These are phyloP conservation scores for Notolepis coatsorum DNA, from an alignment of 2,797 vertebrate species.

Conservation along the genomic window DNA sequence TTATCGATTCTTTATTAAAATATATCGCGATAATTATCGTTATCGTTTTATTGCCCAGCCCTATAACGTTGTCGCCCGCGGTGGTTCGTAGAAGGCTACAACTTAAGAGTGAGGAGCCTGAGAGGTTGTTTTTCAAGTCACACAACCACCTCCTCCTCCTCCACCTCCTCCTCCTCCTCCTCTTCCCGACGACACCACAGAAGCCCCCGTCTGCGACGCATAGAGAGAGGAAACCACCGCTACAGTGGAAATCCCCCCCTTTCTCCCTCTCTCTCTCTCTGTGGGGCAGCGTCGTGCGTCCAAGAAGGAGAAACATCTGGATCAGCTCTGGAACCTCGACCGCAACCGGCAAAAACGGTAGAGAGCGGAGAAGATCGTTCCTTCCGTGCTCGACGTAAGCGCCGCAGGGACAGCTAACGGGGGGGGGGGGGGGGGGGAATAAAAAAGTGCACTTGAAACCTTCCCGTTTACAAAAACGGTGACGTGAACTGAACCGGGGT, in stretches of 20 bases:
- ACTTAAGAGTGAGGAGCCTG: too few relatives aligned
- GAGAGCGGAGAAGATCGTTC: slow-evolving; percentile 5
- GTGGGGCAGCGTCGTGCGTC: slow-evolving; percentile 23
- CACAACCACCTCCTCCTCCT: too few relatives aligned
- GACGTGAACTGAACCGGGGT: slow-evolving; percentile 20
- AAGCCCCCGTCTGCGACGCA: slow-evolving; percentile 21
- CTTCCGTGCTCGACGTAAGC: not conserved
- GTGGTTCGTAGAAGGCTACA: too few relatives aligned
- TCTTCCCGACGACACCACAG: slow-evolving; percentile 20
- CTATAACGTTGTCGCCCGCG: too few relatives aligned
- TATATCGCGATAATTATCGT: too few relatives aligned
- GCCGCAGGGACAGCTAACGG: slow-evolving; percentile 17
- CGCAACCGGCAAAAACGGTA: not conserved
- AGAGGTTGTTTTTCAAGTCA: too few relatives aligned
- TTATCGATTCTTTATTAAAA: too few relatives aligned
- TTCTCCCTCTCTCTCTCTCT: not conserved
- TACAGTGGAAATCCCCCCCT: slow-evolving; percentile 53
- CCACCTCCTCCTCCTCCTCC: slow-evolving; percentile 24
- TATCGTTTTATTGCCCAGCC: too few relatives aligned
- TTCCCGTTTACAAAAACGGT: not conserved
- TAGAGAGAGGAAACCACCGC: slow-evolving; percentile 41
- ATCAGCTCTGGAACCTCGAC: slow-evolving; percentile 4
- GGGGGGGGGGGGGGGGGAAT: slow-evolving; percentile 21
- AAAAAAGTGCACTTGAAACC: not conserved
- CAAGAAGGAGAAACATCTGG: slow-evolving; percentile 46